Evolutionary conservation across 2,113 vertebrate species (phyloP).

Genomic region (Pterocles gutturalis): DNA sequence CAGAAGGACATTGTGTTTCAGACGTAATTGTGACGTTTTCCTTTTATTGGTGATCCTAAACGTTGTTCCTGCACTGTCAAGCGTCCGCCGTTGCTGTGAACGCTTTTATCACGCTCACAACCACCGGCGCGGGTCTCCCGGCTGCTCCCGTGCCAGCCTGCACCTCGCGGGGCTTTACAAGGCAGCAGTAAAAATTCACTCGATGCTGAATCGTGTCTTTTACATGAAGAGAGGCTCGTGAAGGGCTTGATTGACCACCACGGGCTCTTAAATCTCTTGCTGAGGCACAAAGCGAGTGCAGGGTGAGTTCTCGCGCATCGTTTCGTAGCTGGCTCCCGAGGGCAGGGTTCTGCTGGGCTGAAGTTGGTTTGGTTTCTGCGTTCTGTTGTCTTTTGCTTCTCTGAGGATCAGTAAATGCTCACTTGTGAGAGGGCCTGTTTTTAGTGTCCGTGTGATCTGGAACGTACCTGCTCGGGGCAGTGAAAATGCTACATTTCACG

Average conservation of each 20-base stretch:
- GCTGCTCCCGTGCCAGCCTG: neutral
- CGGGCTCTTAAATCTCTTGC: neutral
- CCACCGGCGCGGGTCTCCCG: accelerated
- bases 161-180: neutral
- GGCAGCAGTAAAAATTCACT: neutral
- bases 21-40: neutral
- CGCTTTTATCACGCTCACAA: neutral
- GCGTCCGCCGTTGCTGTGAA: neutral
- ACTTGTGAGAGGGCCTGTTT: neutral
- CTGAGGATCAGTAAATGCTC: neutral
- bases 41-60: neutral
- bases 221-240: neutral
- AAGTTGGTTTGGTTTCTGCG: neutral
- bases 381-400: neutral
- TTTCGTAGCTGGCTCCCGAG: neutral
- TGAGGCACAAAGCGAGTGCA: neutral
- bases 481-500: neutral
- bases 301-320: neutral
- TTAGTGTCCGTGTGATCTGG: neutral
- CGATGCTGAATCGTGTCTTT: neutral
- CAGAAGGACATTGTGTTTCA: neutral
- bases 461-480: neutral
- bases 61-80: neutral
- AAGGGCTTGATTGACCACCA: neutral
- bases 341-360: accelerated